Conservation (phyloP, 2,888 invertebrate species). For the Drosophila vallismaia region DNA sequence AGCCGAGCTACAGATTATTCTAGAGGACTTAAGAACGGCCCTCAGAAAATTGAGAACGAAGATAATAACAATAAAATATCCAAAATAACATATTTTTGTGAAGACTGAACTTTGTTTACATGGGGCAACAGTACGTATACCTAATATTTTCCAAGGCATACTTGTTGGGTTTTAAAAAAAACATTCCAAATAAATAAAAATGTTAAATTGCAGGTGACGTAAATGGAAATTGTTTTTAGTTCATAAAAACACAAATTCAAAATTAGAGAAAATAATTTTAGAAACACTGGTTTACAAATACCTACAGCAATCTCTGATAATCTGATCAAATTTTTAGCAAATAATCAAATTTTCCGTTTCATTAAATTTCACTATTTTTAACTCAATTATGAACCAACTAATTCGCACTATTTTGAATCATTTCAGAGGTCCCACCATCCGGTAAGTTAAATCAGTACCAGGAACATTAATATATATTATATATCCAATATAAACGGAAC, state of each 20-base stretch:
- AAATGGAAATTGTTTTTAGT: neutral
- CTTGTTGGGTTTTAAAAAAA: neutral
- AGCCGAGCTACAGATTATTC: slow-evolving; percentile 2
- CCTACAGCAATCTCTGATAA: slow-evolving; percentile 1
- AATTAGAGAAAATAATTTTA: neutral
- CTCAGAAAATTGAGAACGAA: slow-evolving; percentile 20
- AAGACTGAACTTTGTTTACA: neutral
- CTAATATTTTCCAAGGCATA: slow-evolving; percentile 5
- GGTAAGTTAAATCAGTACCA: neutral
- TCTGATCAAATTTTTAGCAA: slow-evolving; percentile 1
- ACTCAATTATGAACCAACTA: slow-evolving; percentile 1
- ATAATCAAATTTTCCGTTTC: neutral
- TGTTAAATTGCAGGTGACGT: neutral
- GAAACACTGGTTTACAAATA: neutral
- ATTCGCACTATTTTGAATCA: slow-evolving; percentile 7
- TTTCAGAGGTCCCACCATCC: slow-evolving; percentile 9
- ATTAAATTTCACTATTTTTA: neutral
- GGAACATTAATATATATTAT: too few species aligned
- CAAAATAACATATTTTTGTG: neutral
- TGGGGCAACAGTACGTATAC: neutral
- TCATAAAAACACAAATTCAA: neutral
- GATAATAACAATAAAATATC: neutral
- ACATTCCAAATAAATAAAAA: neutral
- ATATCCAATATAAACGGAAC: too few species aligned
- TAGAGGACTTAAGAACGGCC: slow-evolving; percentile 12